A percentile compares a stretch with the other conserved stretches of the same genome.
phyloP scores from a whole-genome alignment of 30 jellyfish, hydroid and myxozoan genomes.

The Aurelia aurita complex sp. Pacific region DNA sequence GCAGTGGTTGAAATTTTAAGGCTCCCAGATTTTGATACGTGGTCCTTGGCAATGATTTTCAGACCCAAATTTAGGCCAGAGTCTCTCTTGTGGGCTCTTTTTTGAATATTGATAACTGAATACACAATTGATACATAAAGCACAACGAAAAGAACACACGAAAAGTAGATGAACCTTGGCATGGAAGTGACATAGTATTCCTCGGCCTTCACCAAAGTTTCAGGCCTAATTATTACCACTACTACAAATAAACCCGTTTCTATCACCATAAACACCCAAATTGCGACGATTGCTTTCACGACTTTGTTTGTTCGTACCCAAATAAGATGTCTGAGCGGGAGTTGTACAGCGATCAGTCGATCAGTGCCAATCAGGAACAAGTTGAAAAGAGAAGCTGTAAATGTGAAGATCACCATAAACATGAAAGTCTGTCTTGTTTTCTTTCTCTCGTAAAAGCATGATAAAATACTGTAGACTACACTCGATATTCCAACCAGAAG shows the following conservation, averaged over 20 bases:
- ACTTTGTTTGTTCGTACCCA: conserved; percentile 35
- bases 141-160: conserved; percentile 2
- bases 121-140: conserved; percentile 28
- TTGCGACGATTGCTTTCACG: neutral
- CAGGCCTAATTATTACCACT: neutral
- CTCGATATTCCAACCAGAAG: conserved; percentile 51
- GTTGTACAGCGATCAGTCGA: conserved; percentile 48
- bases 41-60: too few relatives aligned
- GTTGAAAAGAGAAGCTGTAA: conserved; percentile 47
- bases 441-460: neutral
- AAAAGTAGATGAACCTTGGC: conserved; percentile 9
- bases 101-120: neutral
- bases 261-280: conserved; percentile 27
- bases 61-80: too few relatives aligned
- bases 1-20: too few relatives aligned
- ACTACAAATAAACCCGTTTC: conserved; percentile 9
- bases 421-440: conserved; percentile 35
- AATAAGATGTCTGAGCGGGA: conserved; percentile 42
- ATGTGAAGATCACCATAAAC: conserved; percentile 51
- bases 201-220: neutral
- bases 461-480: conserved; percentile 25
- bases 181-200: neutral
- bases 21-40: too few relatives aligned
- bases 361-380: conserved; percentile 52
- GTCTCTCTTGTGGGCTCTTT: too few relatives aligned